Conservation (phyloP, 2,113 vertebrate species). For the Athene noctua region DNA sequence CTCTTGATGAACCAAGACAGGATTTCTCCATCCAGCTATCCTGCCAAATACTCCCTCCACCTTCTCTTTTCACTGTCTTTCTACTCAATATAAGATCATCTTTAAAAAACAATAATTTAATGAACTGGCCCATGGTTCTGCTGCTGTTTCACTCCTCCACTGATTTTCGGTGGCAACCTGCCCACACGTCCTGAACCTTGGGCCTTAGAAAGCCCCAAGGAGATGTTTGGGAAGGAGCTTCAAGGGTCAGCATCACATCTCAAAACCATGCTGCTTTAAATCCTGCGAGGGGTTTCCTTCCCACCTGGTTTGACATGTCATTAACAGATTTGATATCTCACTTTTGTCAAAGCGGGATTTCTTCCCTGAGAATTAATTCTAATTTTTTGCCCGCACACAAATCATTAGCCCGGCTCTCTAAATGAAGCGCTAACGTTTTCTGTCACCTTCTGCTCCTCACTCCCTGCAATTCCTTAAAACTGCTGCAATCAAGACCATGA, state of each 20-base stretch:
- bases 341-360: constrained; percentile 1
- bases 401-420: constrained; percentile 66
- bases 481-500: constrained; percentile 70
- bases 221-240: neutral
- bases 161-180: neutral
- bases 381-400: constrained; percentile 35
- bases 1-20: neutral
- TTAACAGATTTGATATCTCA: constrained; percentile 51
- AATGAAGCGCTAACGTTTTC: constrained; percentile 69
- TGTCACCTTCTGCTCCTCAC: constrained; percentile 65
- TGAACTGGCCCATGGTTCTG: neutral
- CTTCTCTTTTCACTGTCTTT: neutral
- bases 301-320: neutral
- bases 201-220: neutral
- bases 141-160: neutral
- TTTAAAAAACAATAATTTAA: neutral
- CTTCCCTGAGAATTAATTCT: constrained; percentile 61
- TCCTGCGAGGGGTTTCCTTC: neutral
- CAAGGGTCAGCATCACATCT: fast-evolving
- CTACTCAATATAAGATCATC: neutral
- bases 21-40: neutral
- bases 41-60: neutral
- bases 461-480: constrained; percentile 42
- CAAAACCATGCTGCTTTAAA: neutral
- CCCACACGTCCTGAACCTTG: neutral